Base-by-base conservation (phyloP, 2,113 vertebrate genomes). In the Callionymus lyra region DNA sequence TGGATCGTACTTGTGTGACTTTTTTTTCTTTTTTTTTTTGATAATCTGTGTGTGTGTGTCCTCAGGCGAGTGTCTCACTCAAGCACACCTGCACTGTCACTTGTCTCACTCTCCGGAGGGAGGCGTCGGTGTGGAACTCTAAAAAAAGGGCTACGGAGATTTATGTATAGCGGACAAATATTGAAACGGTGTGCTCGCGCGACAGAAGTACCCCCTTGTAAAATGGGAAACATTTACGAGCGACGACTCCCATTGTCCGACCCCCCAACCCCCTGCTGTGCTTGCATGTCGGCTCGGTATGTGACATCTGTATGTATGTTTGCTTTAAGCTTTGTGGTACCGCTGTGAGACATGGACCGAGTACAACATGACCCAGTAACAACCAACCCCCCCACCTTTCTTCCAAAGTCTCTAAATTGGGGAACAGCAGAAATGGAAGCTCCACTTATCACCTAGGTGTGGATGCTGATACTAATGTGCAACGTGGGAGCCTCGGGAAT, bases 111-210 rank as follows among this genome's bases (percentile, higher is more conserved):
- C 36, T 27, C 31, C 31, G 27, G 11, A 59, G 21, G 8, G 4
- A 27, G 21, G 21, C 4, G 21, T 27, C 21, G n/a, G n/a, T n/a
- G 45, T 59, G 39, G 70, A 58, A 68, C 65, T 77, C 70, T 56
- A 67, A 75, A n/a, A n/a, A n/a, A 82, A 79, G 78, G 78, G 80
- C 78, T 81, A 55, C 41, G 58, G 43, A 70, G 50, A 65, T 68
- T 65, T 43, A 31, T 41, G 40, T 50, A 18, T 46, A 6, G 43
- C 32, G 10, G 45, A 48, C 38, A 50, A 56, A 44, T 10, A 19
- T 48, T 41, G 50, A 36, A 16, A 50, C 43, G 59, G 31, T 47
- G 14, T 36, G 27, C 10, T 15, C 40, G 4, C 34, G 31, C 56
- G 12, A 48, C 37, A 48, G 36, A 32, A 50, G 17, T 9, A 45